A percentile compares a stretch with the other conserved stretches of the same genome.
phyloP scores from a whole-genome alignment of 2,888 invertebrate species.

The Drosophila meridionalis region DNA sequence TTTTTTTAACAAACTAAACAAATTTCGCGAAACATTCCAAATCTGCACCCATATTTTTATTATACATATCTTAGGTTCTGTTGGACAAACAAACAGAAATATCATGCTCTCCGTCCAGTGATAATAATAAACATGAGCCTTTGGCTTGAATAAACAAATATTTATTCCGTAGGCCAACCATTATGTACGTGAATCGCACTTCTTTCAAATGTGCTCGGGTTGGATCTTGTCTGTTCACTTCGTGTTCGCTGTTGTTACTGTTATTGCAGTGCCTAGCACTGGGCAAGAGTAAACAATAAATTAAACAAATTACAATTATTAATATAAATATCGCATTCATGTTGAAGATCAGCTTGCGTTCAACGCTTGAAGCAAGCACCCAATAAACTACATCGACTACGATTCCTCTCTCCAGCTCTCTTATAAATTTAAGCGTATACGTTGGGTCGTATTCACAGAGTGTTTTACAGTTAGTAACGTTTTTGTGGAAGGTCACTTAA shows the following conservation, averaged over 20 bases:
- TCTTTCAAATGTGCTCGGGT: slow-evolving; percentile 10
- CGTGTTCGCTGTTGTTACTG: background rate
- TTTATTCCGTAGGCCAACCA: slow-evolving; percentile 51
- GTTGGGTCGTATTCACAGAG: slow-evolving; percentile 14
- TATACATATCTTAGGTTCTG: background rate
- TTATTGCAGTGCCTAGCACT: slow-evolving; percentile 61
- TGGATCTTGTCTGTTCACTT: slow-evolving; percentile 14
- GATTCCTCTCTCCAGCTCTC: background rate
- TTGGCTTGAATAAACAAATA: slow-evolving; percentile 23
- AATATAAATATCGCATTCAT: slow-evolving; percentile 48
- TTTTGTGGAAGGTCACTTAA: slow-evolving; percentile 39
- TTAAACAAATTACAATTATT: slow-evolving; percentile 45
- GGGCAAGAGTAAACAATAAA: slow-evolving; percentile 31
- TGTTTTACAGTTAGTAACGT: slow-evolving; percentile 17
- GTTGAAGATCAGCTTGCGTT: slow-evolving; percentile 34
- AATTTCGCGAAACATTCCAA: background rate
- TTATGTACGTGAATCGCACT: slow-evolving; percentile 25
- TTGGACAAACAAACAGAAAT: slow-evolving; percentile 25
- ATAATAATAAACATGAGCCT: slow-evolving; percentile 27
- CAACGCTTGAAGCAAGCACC: background rate
- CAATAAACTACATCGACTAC: background rate
- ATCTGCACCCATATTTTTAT: background rate
- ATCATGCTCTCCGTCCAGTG: background rate
- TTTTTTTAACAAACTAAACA: no score
- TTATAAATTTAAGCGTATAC: slow-evolving; percentile 14